Percentiles rank a stretch among this genome's conserved stretches.
These are phyloP conservation scores for Hucho hucho DNA, from an alignment of 2,113 vertebrate genomes.

Conservation along the genomic window DNA sequence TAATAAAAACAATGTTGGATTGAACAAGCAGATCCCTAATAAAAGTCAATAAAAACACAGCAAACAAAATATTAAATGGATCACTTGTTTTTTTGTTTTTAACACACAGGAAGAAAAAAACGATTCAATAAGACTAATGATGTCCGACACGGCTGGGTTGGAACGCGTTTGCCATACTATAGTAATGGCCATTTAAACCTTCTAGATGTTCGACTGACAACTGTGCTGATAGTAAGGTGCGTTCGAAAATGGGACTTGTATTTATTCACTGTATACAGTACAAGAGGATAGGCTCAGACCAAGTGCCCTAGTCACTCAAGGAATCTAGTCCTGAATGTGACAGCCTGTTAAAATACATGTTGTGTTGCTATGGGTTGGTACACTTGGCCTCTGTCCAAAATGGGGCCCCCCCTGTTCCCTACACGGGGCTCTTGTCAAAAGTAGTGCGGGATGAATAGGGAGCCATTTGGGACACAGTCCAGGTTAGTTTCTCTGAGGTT, in stretches of 20 bases:
- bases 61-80: too few relatives aligned
- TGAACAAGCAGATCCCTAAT: too few relatives aligned
- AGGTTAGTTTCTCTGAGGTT: background rate
- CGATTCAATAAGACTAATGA: slow-evolving; percentile 56
- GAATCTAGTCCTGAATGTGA: slow-evolving; percentile 14
- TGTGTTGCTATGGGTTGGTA: slow-evolving; percentile 24
- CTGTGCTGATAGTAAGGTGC: background rate
- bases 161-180: slow-evolving; percentile 29
- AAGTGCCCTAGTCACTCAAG: background rate
- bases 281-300: too few relatives aligned
- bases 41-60: too few relatives aligned
- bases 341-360: slow-evolving; percentile 31
- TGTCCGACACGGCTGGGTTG: slow-evolving; percentile 8
- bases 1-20: too few relatives aligned
- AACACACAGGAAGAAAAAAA: slow-evolving; percentile 9
- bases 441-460: too few relatives aligned
- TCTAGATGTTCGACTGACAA: slow-evolving; percentile 24
- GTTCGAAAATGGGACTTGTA: too few relatives aligned
- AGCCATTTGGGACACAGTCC: too few relatives aligned
- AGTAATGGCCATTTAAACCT: slow-evolving; percentile 42
- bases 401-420: slow-evolving; percentile 14
- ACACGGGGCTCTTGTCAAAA: background rate
- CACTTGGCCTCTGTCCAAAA: slow-evolving; percentile 6
- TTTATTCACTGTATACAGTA: too few relatives aligned
- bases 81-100: too few relatives aligned